Percentiles rank a stretch among this genome's conserved stretches.
Evolutionary conservation across 2,113 vertebrate genomes (phyloP).

Genomic region (Hirundichthys speculiger): DNA sequence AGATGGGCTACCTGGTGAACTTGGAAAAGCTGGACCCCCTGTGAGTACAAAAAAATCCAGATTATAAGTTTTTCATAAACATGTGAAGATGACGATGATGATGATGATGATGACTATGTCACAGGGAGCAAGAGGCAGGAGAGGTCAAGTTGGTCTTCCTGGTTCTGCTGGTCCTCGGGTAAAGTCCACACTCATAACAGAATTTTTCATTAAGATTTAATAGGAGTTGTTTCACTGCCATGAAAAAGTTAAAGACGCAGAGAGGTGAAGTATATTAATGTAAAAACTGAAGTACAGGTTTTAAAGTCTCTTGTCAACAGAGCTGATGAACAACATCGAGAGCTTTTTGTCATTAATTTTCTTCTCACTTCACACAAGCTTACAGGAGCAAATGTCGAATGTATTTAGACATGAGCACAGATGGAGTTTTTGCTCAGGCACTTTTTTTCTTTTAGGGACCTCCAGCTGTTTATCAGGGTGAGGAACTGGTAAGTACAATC

Average conservation of each 20-base stretch:
- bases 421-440: not conserved
- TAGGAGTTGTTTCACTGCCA: too few relatives aligned
- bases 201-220: too few relatives aligned
- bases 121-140: constrained; percentile 88
- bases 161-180: constrained; percentile 88
- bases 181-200: constrained; percentile 73
- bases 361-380: too few relatives aligned
- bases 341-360: too few relatives aligned
- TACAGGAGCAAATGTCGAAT: too few relatives aligned
- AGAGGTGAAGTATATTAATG: too few relatives aligned
- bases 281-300: not conserved
- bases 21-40: constrained; percentile 87
- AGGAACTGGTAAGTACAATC: constrained; percentile 76
- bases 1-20: constrained; percentile 91
- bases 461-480: constrained; percentile 76
- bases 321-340: too few relatives aligned
- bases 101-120: not conserved
- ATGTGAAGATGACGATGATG: too few relatives aligned
- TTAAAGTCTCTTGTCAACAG: not conserved
- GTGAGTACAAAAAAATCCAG: constrained; percentile 79
- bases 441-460: constrained; percentile 62
- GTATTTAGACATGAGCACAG: not conserved
- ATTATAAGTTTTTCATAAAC: not conserved
- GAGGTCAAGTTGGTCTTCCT: constrained; percentile 86
- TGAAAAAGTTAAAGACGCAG: too few relatives aligned